Percentiles rank a stretch among this genome's conserved stretches.
Evolutionary conservation across 2,113 vertebrate species (phyloP).

Genomic region (Stegostoma tigrinum): DNA sequence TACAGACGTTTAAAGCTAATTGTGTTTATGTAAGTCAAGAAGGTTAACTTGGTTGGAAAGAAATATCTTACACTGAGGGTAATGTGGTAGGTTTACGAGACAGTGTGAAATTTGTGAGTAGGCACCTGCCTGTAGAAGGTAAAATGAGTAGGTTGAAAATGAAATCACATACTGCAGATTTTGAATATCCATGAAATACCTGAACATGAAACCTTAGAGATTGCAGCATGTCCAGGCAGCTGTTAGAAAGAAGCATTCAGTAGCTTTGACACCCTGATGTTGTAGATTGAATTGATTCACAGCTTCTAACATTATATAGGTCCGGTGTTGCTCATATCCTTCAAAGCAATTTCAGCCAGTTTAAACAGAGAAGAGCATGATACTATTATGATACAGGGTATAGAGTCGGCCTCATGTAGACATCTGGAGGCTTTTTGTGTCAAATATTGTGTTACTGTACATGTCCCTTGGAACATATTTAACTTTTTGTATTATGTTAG

Average conservation of each 20-base stretch:
- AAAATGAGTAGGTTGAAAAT: constrained; percentile 17
- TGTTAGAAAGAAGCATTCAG: neutral
- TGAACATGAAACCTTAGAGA: neutral
- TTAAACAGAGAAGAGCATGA: neutral
- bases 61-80: neutral
- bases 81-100: neutral
- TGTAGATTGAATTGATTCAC: neutral
- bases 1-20: neutral
- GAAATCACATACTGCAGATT: neutral
- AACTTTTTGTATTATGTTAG: neutral
- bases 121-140: neutral
- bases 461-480: neutral
- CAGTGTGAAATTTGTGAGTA: neutral
- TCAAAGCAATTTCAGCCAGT: neutral
- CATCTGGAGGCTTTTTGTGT: constrained; percentile 9
- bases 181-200: constrained; percentile 2
- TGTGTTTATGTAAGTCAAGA: neutral
- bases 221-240: neutral
- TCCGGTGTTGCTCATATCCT: neutral
- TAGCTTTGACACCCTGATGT: neutral
- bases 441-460: neutral
- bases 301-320: neutral
- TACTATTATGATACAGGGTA: neutral
- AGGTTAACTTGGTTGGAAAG: neutral
- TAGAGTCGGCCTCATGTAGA: neutral